Evolutionary conservation across 2,888 invertebrate species (phyloP).

Genomic region (Synanthedon myopaeformis): DNA sequence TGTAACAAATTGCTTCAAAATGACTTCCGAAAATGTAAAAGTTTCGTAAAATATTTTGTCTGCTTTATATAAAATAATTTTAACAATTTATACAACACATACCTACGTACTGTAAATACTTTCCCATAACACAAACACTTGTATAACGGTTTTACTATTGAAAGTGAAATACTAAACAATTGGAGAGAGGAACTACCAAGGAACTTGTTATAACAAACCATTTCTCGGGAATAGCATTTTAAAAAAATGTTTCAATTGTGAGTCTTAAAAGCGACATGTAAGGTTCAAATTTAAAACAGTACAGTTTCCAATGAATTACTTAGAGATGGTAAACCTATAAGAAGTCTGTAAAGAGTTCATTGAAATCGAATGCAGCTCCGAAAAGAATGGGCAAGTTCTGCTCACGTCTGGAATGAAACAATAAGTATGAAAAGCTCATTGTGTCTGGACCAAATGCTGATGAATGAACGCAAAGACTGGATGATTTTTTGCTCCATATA

Average conservation of each 20-base stretch:
- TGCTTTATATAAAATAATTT: too few relatives aligned
- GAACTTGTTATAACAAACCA: constrained; percentile 30
- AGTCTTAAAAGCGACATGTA: neutral
- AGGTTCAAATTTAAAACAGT: neutral
- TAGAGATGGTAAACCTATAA: constrained; percentile 19
- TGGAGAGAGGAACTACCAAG: constrained; percentile 20
- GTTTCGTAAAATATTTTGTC: too few relatives aligned
- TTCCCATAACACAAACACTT: constrained; percentile 15
- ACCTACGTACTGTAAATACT: neutral
- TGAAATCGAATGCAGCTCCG: constrained; percentile 56
- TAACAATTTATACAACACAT: too few relatives aligned
- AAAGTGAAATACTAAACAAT: constrained; percentile 27
- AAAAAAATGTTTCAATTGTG: too few relatives aligned
- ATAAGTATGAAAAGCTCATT: constrained; percentile 51
- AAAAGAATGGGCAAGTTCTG: constrained; percentile 41
- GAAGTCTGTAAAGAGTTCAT: constrained; percentile 47
- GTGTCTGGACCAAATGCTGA: constrained; percentile 34
- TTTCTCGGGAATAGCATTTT: too few relatives aligned
- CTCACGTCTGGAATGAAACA: constrained; percentile 46
- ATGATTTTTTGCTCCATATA: constrained; percentile 21
- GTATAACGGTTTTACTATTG: constrained; percentile 52
- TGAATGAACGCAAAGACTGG: constrained; percentile 18
- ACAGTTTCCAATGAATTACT: neutral
- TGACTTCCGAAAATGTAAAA: too few relatives aligned
- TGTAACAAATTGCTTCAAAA: too few relatives aligned